These are phyloP conservation scores for Xylocampa areola DNA, from an alignment of 2,888 invertebrate species.

Conservation along the genomic window DNA sequence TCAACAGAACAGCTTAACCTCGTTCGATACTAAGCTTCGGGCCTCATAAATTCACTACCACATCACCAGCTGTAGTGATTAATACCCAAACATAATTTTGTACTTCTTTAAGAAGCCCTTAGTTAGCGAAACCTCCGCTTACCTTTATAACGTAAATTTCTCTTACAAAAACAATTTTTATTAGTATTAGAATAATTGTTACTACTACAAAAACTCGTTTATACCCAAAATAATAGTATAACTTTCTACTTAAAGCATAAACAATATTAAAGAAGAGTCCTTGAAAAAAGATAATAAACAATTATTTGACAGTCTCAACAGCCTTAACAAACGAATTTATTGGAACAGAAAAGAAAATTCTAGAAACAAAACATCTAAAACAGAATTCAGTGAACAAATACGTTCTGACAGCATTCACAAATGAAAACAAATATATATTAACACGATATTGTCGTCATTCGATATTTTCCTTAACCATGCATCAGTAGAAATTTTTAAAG, in stretches of 20 bases:
- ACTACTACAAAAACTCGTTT: slow-evolving; percentile 11
- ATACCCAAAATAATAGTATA: slow-evolving; percentile 6
- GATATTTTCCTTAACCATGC: neutral
- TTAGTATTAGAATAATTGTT: no score
- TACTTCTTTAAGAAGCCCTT: no score
- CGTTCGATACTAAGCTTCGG: no score
- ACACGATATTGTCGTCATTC: neutral
- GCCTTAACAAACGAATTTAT: neutral
- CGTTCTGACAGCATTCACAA: neutral
- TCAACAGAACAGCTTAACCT: no score
- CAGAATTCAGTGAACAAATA: neutral
- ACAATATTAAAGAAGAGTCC: neutral
- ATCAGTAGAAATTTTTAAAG: no score
- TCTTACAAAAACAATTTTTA: no score
- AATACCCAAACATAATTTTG: no score
- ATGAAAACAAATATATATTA: neutral
- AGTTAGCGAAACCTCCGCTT: no score
- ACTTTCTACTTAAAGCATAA: neutral
- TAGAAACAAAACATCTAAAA: neutral
- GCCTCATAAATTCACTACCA: no score
- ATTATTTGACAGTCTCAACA: neutral
- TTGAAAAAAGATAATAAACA: slow-evolving; percentile 13
- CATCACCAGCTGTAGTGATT: no score
- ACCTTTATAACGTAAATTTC: no score
- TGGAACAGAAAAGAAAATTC: neutral